Conservation (phyloP, 2,113 vertebrate genomes). For the Oryzias melastigma region DNA sequence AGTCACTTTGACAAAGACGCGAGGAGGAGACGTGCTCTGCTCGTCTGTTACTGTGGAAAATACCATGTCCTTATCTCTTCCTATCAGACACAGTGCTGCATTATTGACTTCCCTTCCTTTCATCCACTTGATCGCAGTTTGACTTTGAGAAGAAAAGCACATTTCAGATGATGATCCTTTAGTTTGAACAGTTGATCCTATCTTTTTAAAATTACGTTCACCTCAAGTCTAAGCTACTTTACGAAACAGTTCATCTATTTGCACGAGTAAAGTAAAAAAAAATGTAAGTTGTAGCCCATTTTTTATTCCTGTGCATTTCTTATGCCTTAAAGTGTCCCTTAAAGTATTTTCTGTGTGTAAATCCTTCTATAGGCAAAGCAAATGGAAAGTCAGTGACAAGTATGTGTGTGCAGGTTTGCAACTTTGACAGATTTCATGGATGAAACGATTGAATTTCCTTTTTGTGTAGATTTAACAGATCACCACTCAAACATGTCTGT, state of each 20-base stretch:
- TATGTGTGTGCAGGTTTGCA: neutral
- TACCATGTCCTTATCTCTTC: conserved; percentile 35
- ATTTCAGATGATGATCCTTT: neutral
- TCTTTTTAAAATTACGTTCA: neutral
- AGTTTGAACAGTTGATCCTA: neutral
- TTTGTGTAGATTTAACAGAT: no score
- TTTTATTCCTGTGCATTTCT: neutral
- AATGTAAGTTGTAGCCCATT: neutral
- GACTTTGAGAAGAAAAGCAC: neutral
- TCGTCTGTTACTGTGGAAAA: conserved; percentile 43
- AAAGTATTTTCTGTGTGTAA: conserved; percentile 1
- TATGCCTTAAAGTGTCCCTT: neutral
- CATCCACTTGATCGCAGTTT: neutral
- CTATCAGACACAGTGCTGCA: conserved; percentile 21
- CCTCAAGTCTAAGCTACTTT: neutral
- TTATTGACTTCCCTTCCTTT: neutral
- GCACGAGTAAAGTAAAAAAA: neutral
- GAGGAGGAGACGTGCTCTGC: conserved; percentile 23
- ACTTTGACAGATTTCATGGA: no score
- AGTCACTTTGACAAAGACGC: conserved; percentile 3
- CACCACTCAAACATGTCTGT: no score
- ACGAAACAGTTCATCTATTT: neutral
- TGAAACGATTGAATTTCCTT: no score
- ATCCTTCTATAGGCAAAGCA: conserved; percentile 4
- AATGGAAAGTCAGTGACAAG: neutral